Percentiles rank a stretch among this genome's conserved stretches.
These are phyloP conservation scores for Chironomus riparius DNA, from an alignment of 2,888 invertebrate species.

Conservation along the genomic window DNA sequence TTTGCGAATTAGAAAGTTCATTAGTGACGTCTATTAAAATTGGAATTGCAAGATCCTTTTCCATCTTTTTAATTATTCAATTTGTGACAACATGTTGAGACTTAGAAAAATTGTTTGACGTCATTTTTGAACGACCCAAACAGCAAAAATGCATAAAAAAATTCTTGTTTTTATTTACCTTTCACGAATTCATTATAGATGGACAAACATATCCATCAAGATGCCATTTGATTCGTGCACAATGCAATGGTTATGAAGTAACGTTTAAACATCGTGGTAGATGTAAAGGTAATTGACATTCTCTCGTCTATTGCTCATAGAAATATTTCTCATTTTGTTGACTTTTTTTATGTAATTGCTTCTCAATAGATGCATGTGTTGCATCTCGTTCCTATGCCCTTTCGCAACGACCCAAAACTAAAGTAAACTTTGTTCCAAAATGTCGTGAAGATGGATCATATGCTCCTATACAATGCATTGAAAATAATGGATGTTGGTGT, in stretches of 20 bases:
- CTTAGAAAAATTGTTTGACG: too few species aligned
- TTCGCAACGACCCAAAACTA: constrained; percentile 36
- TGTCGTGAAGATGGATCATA: constrained; percentile 79
- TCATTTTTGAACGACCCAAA: too few species aligned
- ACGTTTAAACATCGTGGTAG: constrained; percentile 64
- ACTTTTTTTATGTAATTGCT: too few species aligned
- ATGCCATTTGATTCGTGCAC: constrained; percentile 67
- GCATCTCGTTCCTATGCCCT: constrained; percentile 41
- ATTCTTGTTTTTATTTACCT: constrained; percentile 53
- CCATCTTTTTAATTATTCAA: too few species aligned
- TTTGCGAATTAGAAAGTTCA: too few species aligned
- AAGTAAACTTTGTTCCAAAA: constrained; percentile 58
- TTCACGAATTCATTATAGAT: constrained; percentile 43
- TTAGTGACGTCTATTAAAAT: too few species aligned
- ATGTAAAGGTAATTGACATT: constrained; percentile 53
- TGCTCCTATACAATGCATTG: constrained; percentile 76
- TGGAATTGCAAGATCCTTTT: too few species aligned
- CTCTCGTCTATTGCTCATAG: too few species aligned
- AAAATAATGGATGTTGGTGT: constrained; percentile 80
- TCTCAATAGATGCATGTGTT: constrained; percentile 44
- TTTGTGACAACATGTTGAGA: too few species aligned
- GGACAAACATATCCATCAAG: constrained; percentile 71
- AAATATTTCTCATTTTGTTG: not conserved
- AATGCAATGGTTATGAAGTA: constrained; percentile 66
- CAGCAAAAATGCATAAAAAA: too few species aligned